Evolutionary conservation across 2,797 vertebrate genomes (phyloP).

Genomic region (Lutjanus argentimaculatus): DNA sequence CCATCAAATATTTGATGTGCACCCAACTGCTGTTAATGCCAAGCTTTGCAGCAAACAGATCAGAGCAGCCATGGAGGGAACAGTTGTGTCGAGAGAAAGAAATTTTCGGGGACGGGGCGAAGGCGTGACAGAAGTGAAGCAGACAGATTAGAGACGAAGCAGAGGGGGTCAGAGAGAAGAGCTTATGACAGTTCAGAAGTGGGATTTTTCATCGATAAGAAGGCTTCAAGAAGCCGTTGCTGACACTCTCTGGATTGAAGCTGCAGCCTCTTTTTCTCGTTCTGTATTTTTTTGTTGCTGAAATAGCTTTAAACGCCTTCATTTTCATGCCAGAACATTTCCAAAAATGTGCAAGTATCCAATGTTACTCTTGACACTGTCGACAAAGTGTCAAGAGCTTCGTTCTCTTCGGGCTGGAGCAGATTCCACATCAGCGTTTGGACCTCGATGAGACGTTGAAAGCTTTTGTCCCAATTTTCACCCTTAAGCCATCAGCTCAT

Average conservation of each 20-base stretch:
- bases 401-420: neutral
- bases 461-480: conserved; percentile 1
- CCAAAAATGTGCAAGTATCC: neutral
- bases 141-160: conserved; percentile 20
- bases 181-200: conserved; percentile 1
- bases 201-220: conserved; percentile 12
- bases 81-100: conserved; percentile 33
- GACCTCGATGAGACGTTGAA: neutral
- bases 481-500: neutral
- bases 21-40: conserved; percentile 49
- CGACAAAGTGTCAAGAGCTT: neutral
- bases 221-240: too few relatives aligned
- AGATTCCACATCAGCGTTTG: neutral
- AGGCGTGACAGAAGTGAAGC: conserved; percentile 34
- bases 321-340: neutral
- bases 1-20: conserved; percentile 61
- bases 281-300: neutral
- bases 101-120: neutral
- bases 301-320: neutral
- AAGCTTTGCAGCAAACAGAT: conserved; percentile 47
- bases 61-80: conserved; percentile 47
- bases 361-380: neutral
- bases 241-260: neutral
- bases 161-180: neutral
- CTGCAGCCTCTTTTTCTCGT: neutral